These are phyloP conservation scores for Paramormyrops hopkinsi DNA, from an alignment of 2,797 vertebrate species.

Conservation along the genomic window DNA sequence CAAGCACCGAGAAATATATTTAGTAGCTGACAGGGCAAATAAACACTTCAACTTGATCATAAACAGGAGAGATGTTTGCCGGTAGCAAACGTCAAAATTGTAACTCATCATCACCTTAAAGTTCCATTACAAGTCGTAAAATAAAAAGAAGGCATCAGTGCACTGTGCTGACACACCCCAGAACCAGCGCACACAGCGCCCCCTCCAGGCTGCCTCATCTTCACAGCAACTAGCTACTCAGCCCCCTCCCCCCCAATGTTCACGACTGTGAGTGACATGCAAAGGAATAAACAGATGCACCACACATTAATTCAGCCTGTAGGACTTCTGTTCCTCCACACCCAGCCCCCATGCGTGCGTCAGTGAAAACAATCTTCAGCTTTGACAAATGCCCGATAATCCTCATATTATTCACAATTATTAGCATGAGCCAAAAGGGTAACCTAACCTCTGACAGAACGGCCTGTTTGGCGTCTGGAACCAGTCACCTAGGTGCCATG, in stretches of 20 bases:
- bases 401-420: background rate
- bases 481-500: conserved; percentile 29
- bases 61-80: background rate
- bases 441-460: conserved; percentile 12
- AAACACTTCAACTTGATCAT: background rate
- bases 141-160: background rate
- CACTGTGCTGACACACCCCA: background rate
- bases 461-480: background rate
- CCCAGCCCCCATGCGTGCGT: background rate
- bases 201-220: background rate
- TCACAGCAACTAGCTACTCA: background rate
- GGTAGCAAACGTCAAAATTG: background rate
- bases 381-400: conserved; percentile 26
- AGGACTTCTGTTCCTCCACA: background rate
- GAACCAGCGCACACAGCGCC: background rate
- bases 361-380: conserved; percentile 24
- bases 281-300: conserved; percentile 3
- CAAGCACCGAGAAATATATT: background rate
- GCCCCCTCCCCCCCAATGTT: background rate
- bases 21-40: background rate
- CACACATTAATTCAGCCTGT: background rate
- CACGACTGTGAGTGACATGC: background rate
- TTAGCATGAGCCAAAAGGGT: background rate
- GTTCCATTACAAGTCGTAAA: background rate
- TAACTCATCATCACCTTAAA: background rate